Conservation (phyloP, 1,140 invertebrate genomes). For the Nomia melanderi region DNA sequence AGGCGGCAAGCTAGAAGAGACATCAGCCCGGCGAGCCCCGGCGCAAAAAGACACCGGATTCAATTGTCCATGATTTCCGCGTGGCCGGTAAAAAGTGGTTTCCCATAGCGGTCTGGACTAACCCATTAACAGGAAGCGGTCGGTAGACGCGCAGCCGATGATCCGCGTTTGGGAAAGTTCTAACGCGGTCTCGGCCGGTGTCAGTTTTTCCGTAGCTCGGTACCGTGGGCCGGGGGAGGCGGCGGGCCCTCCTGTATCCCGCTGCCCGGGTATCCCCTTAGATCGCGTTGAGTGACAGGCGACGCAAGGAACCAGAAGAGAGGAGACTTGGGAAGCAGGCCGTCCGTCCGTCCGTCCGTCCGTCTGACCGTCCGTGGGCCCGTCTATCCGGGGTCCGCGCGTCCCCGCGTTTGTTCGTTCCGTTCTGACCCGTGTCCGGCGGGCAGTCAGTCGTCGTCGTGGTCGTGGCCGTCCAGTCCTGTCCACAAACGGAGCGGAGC, state of each 20-base stretch:
- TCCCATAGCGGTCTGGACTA: neutral
- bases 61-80: neutral
- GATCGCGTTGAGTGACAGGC: conserved; percentile 60
- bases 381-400: conserved; percentile 65
- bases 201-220: conserved; percentile 35
- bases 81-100: neutral
- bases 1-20: neutral
- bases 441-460: conserved; percentile 1
- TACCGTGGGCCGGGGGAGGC: neutral
- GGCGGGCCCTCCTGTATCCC: neutral
- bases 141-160: neutral
- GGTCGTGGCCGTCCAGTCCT: conserved; percentile 42
- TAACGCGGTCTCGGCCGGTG: conserved; percentile 24
- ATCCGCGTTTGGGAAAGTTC: conserved; percentile 40
- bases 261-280: conserved; percentile 31
- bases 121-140: conserved; percentile 15
- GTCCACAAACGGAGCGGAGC: conserved; percentile 79
- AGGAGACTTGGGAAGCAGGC: conserved; percentile 47
- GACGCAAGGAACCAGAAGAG: conserved; percentile 45
- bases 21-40: neutral
- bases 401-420: conserved; percentile 52
- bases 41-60: neutral
- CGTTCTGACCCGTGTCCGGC: conserved; percentile 44
- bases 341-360: conserved; percentile 62
- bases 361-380: too few relatives aligned